Evolutionary conservation across 2,888 invertebrate genomes (phyloP).

Genomic region (Lacanobia oleracea): DNA sequence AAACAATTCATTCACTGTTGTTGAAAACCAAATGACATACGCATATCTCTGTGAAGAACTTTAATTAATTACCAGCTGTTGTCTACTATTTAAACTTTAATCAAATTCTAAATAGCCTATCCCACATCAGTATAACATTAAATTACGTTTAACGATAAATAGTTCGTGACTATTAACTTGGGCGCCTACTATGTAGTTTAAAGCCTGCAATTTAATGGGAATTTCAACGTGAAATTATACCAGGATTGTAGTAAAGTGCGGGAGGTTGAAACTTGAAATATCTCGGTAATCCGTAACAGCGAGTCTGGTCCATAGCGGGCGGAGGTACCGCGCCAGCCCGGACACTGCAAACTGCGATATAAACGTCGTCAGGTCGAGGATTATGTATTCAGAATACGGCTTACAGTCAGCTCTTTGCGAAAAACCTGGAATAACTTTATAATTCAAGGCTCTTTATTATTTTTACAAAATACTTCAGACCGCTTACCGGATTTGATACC

Average conservation of each 20-base stretch:
- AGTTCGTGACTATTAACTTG: slow-evolving; percentile 56
- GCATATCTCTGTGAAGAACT: slow-evolving; percentile 38
- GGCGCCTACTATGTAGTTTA: slow-evolving; percentile 39
- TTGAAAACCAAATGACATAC: slow-evolving; percentile 14
- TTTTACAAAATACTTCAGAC: slow-evolving; percentile 31
- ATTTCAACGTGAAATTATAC: slow-evolving; percentile 52
- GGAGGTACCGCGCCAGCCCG: slow-evolving; percentile 4
- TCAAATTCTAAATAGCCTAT: slow-evolving; percentile 60
- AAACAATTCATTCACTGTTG: slow-evolving; percentile 25
- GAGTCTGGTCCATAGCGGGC: slow-evolving; percentile 17
- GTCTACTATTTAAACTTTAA: slow-evolving; percentile 63
- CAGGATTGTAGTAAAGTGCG: slow-evolving; percentile 32
- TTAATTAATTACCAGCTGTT: slow-evolving; percentile 55
- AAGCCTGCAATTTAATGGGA: slow-evolving; percentile 46
- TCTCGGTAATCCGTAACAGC: slow-evolving; percentile 47
- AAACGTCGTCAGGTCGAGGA: slow-evolving; percentile 56
- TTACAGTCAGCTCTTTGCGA: slow-evolving; percentile 55
- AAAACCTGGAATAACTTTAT: slow-evolving; percentile 57
- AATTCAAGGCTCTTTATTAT: slow-evolving; percentile 34
- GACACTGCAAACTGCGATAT: slow-evolving; percentile 61
- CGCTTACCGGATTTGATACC: slow-evolving; percentile 28
- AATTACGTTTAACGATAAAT: slow-evolving; percentile 59
- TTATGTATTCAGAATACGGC: slow-evolving; percentile 60
- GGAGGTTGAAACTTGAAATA: slow-evolving; percentile 41
- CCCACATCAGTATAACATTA: slow-evolving; percentile 54